Percentiles rank a stretch among this genome's conserved stretches.
These are phyloP conservation scores for Poecilia wingei DNA, from an alignment of 2,797 vertebrate genomes.

Conservation along the genomic window DNA sequence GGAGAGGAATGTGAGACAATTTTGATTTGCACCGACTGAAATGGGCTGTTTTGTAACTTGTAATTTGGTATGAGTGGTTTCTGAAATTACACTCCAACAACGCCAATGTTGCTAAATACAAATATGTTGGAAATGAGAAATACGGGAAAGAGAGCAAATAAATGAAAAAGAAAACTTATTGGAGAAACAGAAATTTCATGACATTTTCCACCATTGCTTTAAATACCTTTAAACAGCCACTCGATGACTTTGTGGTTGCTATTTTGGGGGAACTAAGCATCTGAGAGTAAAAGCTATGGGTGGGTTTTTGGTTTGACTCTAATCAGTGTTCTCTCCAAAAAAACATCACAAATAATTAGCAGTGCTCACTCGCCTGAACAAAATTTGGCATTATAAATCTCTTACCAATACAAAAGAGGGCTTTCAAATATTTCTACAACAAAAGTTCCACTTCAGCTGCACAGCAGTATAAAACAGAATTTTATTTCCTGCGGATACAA, in stretches of 20 bases:
- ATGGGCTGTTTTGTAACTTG: conserved; percentile 19
- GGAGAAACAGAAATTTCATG: not conserved
- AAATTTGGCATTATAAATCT: not conserved
- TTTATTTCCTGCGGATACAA: not conserved
- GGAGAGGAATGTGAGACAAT: conserved; percentile 45
- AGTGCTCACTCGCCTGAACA: not conserved
- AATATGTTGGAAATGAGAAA: not conserved
- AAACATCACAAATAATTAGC: not conserved
- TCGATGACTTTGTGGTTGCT: not conserved
- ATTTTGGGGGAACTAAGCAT: not conserved
- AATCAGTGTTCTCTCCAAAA: not conserved
- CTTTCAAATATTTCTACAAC: not conserved
- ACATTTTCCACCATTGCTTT: not conserved
- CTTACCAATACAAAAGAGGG: not conserved
- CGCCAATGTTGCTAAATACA: conserved; percentile 3
- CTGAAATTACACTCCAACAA: conserved; percentile 19
- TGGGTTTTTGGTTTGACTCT: not conserved
- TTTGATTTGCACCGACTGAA: conserved; percentile 35
- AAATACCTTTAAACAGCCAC: not conserved
- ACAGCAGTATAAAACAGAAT: not conserved
- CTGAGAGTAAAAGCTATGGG: not conserved
- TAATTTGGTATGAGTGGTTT: conserved; percentile 13
- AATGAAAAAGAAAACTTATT: not conserved
- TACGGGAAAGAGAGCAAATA: not conserved
- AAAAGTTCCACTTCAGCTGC: not conserved